phyloP scores from a whole-genome alignment of 2,888 invertebrate species.

The Dromius quadrimaculatus region DNA sequence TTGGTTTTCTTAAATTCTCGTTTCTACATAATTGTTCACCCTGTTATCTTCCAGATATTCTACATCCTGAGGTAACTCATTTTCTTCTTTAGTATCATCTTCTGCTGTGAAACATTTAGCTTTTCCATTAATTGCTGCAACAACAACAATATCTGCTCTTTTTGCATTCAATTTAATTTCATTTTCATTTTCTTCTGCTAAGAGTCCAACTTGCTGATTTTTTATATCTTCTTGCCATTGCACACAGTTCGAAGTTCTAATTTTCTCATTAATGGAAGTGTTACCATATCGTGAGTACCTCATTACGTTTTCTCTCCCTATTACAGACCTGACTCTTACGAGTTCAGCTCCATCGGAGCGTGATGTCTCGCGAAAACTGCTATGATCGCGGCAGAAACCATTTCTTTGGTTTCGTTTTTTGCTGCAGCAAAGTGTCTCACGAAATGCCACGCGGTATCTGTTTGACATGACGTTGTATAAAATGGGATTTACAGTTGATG shows the following conservation, averaged over 20 bases:
- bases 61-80: not conserved
- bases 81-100: conserved; percentile 16
- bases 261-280: conserved; percentile 24
- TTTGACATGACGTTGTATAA: conserved; percentile 84
- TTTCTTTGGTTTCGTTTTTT: conserved; percentile 66
- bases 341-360: conserved; percentile 50
- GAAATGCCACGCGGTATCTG: conserved; percentile 83
- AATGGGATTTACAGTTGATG: conserved; percentile 85
- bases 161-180: conserved; percentile 26
- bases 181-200: conserved; percentile 33
- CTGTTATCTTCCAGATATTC: conserved; percentile 28
- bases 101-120: conserved; percentile 48
- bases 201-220: conserved; percentile 39
- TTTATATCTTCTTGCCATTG: conserved; percentile 42
- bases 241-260: conserved; percentile 25
- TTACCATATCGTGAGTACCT: conserved; percentile 42
- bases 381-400: conserved; percentile 71
- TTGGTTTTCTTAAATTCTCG: conserved; percentile 34
- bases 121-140: conserved; percentile 48
- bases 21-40: conserved; percentile 26
- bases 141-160: conserved; percentile 49
- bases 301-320: conserved; percentile 10
- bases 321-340: conserved; percentile 37
- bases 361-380: conserved; percentile 73
- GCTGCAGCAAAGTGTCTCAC: conserved; percentile 78